phyloP scores from a whole-genome alignment of 2,797 vertebrate species.

The Acridotheres tristis region DNA sequence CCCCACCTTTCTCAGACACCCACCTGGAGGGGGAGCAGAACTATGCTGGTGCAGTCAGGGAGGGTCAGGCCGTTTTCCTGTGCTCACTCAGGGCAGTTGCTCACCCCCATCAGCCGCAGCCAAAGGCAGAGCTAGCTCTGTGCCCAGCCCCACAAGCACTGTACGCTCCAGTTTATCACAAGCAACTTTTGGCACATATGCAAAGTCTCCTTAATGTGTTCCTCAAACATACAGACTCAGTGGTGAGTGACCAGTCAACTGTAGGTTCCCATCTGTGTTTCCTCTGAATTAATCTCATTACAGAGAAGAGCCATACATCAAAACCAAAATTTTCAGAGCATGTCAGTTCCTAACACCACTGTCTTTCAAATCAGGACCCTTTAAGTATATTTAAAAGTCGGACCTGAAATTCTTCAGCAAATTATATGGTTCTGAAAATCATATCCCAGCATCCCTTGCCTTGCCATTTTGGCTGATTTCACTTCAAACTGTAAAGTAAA shows the following conservation, averaged over 20 bases:
- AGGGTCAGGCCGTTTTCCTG: neutral
- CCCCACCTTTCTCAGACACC: neutral
- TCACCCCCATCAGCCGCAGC: neutral
- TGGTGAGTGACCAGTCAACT: neutral
- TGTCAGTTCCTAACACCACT: neutral
- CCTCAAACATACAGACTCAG: neutral
- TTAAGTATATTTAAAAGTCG: neutral
- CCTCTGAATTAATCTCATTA: neutral
- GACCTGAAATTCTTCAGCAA: neutral
- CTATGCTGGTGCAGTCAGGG: neutral
- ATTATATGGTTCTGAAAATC: neutral
- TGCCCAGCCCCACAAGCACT: neutral
- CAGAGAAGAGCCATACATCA: neutral
- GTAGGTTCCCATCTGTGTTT: neutral
- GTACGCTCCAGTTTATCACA: fast-evolving
- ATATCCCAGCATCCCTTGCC: neutral
- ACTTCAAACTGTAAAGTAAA: neutral
- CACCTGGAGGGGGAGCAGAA: neutral
- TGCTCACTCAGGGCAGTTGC: neutral
- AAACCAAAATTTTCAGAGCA: neutral
- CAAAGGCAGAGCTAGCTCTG: neutral
- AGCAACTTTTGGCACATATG: neutral
- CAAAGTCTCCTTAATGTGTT: neutral
- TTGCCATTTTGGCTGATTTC: neutral
- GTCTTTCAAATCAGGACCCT: neutral